These are phyloP conservation scores for Phylloscopus trochilus DNA, from an alignment of 2,113 vertebrate species.

Conservation along the genomic window DNA sequence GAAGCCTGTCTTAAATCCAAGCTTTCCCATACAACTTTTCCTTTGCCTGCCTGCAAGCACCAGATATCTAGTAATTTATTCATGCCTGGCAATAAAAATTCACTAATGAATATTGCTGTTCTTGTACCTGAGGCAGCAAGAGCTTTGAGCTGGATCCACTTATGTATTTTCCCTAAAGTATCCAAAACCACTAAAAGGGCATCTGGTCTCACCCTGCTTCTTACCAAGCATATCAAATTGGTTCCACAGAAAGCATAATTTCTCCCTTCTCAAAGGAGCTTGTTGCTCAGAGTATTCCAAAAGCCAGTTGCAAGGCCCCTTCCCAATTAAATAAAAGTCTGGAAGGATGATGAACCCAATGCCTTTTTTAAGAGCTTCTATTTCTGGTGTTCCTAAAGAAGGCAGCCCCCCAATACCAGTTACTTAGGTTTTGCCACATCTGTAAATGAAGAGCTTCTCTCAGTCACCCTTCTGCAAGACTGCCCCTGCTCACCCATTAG, in stretches of 20 bases:
- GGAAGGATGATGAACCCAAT: not conserved
- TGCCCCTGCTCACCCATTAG: not conserved
- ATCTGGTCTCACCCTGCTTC: not conserved
- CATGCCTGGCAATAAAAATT: slow-evolving; percentile 25
- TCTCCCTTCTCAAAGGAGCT: not conserved
- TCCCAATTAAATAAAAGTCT: not conserved
- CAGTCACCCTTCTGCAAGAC: not conserved
- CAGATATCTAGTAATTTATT: slow-evolving; percentile 40
- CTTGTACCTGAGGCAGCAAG: not conserved
- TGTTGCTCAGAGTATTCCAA: not conserved
- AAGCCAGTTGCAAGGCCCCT: not conserved
- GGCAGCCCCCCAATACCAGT: not conserved
- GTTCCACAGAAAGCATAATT: not conserved
- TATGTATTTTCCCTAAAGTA: not conserved
- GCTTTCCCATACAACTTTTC: not conserved
- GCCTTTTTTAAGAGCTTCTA: not conserved
- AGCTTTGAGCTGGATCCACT: not conserved
- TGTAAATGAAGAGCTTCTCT: not conserved
- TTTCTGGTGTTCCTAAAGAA: not conserved
- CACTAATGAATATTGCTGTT: not conserved
- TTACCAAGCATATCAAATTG: not conserved
- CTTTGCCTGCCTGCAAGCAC: slow-evolving; percentile 12
- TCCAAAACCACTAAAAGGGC: not conserved
- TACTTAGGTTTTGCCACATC: not conserved
- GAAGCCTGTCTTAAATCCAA: slow-evolving; percentile 12